A percentile compares a stretch with the other conserved stretches of the same genome.
Conservation (phyloP, 2,113 vertebrate species). For the Chiloscyllium plagiosum region DNA sequence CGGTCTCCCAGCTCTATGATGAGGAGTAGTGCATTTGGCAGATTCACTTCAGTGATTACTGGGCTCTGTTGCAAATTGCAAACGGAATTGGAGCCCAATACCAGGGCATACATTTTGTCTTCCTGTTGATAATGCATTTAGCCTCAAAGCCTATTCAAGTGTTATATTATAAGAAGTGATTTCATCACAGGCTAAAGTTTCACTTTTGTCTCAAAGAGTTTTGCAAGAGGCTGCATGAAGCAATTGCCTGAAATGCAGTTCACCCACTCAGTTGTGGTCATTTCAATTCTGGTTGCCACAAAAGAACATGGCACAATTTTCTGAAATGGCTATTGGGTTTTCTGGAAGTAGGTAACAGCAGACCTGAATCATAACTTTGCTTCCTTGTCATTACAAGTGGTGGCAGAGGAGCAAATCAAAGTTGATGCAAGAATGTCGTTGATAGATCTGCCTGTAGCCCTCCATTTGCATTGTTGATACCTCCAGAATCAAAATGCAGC, state of each 20-base stretch:
- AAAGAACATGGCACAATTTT: neutral
- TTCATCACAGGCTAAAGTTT: neutral
- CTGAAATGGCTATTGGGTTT: neutral
- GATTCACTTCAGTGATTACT: neutral
- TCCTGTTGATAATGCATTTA: neutral
- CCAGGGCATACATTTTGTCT: neutral
- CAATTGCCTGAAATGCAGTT: no score
- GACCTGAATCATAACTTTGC: neutral
- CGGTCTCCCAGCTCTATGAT: no score
- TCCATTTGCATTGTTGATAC: neutral
- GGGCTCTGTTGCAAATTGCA: neutral
- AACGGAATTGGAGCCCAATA: neutral
- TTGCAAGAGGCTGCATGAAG: no score
- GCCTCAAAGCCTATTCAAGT: neutral
- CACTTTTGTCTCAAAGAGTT: no score
- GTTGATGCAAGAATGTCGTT: neutral
- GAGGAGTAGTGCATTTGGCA: neutral
- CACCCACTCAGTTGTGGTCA: no score
- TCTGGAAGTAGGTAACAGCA: neutral
- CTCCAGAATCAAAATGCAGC: neutral
- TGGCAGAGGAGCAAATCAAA: neutral
- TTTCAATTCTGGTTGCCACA: neutral
- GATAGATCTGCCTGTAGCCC: neutral
- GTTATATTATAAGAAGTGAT: neutral
- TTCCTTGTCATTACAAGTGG: neutral